Evolutionary conservation across 2,888 invertebrate species (phyloP).

Genomic region (Acrobasis repandana): DNA sequence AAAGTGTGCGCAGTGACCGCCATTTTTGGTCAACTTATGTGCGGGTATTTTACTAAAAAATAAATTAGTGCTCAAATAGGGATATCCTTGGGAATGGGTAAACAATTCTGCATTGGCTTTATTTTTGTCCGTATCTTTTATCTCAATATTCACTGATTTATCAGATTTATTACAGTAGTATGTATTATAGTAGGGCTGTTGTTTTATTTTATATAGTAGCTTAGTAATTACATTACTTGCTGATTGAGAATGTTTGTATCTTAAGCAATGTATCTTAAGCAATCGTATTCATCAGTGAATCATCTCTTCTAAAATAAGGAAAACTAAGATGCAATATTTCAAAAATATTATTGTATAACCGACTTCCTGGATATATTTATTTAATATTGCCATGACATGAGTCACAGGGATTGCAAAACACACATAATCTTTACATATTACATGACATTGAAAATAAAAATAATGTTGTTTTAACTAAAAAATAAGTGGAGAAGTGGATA

Average conservation of each 20-base stretch:
- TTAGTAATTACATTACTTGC: neutral
- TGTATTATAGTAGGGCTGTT: too few relatives aligned
- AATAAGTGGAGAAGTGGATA: constrained; percentile 16
- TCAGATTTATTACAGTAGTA: too few relatives aligned
- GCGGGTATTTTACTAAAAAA: too few relatives aligned
- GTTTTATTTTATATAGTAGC: neutral
- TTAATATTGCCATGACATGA: neutral
- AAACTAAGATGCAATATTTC: neutral
- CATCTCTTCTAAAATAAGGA: neutral
- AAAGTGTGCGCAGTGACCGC: too few relatives aligned
- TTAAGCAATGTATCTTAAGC: neutral
- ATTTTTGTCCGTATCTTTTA: too few relatives aligned
- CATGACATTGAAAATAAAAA: constrained; percentile 2
- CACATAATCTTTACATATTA: constrained; percentile 2
- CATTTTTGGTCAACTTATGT: too few relatives aligned
- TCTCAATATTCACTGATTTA: too few relatives aligned
- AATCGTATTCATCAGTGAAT: neutral
- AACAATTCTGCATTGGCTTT: too few relatives aligned
- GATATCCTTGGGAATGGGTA: too few relatives aligned
- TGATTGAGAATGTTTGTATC: constrained; percentile 7
- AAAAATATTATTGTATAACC: neutral
- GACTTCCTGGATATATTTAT: constrained; percentile 8
- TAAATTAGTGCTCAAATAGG: too few relatives aligned
- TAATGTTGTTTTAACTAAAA: constrained; percentile 25
- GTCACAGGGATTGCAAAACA: neutral